Evolutionary conservation across 2,113 vertebrate genomes (phyloP).

Genomic region (Jacana jacana): DNA sequence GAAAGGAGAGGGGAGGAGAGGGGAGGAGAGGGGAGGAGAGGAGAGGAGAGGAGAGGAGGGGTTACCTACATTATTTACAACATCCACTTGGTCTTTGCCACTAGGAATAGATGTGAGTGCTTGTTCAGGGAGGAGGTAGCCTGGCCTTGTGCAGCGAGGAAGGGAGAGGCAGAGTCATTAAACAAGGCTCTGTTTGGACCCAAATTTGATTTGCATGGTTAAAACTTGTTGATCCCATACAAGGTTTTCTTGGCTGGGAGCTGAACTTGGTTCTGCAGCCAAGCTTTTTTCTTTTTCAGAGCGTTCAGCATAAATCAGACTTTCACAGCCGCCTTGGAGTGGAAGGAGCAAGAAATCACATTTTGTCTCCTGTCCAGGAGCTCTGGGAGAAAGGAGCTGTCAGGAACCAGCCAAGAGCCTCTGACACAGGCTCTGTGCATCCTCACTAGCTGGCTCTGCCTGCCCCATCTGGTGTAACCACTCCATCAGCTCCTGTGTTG

Average conservation of each 20-base stretch:
- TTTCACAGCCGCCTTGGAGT: conserved; percentile 40
- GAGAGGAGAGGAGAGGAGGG: too few species aligned
- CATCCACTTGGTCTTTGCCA: not conserved
- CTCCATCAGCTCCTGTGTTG: not conserved
- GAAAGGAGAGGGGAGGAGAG: too few species aligned
- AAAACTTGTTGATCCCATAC: conserved; percentile 43
- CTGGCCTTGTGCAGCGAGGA: not conserved
- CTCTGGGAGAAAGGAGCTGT: conserved; percentile 35
- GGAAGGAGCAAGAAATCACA: conserved; percentile 42
- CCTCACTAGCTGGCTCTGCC: not conserved
- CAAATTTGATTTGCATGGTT: conserved; percentile 22
- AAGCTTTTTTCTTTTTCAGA: conserved; percentile 32
- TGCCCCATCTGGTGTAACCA: not conserved
- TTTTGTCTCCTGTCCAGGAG: conserved; percentile 50
- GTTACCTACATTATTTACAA: not conserved
- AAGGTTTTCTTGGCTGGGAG: conserved; percentile 45
- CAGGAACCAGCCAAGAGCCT: not conserved
- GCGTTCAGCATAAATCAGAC: conserved; percentile 53
- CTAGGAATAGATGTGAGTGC: not conserved
- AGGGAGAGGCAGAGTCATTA: not conserved
- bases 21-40: too few species aligned
- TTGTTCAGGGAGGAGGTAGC: not conserved
- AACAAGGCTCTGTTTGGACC: conserved; percentile 37
- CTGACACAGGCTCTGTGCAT: not conserved
- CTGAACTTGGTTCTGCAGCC: conserved; percentile 40